Base-by-base conservation (phyloP, 2,888 invertebrate genomes). In the Eucriotettix oculatus region DNA sequence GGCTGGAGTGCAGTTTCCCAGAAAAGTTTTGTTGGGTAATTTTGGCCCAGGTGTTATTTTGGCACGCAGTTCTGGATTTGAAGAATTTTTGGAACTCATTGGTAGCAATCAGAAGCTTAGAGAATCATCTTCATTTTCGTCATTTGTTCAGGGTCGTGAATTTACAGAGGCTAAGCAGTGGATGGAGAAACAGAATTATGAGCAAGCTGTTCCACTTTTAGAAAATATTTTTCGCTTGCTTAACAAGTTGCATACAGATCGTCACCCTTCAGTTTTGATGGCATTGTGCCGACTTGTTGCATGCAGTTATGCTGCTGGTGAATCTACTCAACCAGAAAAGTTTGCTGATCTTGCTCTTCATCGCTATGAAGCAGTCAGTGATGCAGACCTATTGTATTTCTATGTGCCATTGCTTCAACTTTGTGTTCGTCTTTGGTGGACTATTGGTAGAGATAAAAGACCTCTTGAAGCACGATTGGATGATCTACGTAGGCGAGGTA, bases 331-430 rank as follows among this genome's bases (percentile, higher is more conserved):
- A 10, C 81, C 82, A 1, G 80, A 84, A 66, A 78, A 80, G 62
- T 86, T 85, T 83, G 84, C 85, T 0, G 80, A 81, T 62, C 73
- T 86, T 9, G 85, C 86, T 0, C 71, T 87, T n/a, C 78, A 79
- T 67, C 77, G 87, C 58, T 87, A 82, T 66, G 84, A 87, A 65
- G 84, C 81, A 2, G 81, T 87, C 64, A 83, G 84, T 68, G 87
- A 87, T 70, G 80, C 81, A 14, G 86, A 87, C 68, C 71, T 86
- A 52, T 71, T 87, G 58, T 76, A 81, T 54, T 76, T 86, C 48
- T 87, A 87, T 68, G 75, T 84, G 66, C 87, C 87, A 1, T 71
- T 87, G 56, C 66, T 87, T 60, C 81, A 85, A 66, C 78, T 83
- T 9, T 85, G 85, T 67, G 78, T 82, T 54, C 80, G 80, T 67